A percentile compares a stretch with the other conserved stretches of the same genome.
Evolutionary conservation across 2,888 invertebrate genomes (phyloP).

Genomic region (Lottia gigantea): DNA sequence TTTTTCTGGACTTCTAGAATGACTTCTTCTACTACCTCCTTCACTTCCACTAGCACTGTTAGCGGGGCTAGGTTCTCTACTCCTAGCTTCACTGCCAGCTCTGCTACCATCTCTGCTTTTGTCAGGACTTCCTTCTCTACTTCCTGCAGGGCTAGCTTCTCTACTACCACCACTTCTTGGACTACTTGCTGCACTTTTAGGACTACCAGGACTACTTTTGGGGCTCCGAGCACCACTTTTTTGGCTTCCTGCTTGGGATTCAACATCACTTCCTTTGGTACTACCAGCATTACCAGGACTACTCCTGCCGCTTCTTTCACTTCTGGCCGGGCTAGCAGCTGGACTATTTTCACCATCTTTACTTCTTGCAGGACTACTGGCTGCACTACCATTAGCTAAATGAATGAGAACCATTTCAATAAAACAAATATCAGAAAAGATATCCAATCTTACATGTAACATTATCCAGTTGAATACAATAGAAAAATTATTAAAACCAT

Average conservation of each 20-base stretch:
- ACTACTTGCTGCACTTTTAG: constrained; percentile 19
- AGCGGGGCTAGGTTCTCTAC: constrained; percentile 16
- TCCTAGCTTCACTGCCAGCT: constrained; percentile 18
- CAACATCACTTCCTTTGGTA: constrained; percentile 21
- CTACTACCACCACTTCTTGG: constrained; percentile 15
- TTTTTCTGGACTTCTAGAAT: constrained; percentile 23
- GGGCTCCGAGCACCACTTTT: constrained; percentile 18
- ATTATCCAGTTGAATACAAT: too few relatives aligned
- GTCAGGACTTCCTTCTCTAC: constrained; percentile 23
- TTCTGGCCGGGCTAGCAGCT: constrained; percentile 14
- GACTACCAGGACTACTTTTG: constrained; percentile 23
- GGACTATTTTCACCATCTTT: constrained; percentile 20
- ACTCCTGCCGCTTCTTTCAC: constrained; percentile 24
- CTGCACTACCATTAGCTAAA: constrained; percentile 12
- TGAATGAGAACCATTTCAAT: not conserved
- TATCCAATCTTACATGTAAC: too few relatives aligned
- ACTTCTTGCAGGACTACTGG: constrained; percentile 17
- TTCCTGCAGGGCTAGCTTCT: constrained; percentile 11
- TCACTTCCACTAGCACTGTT: constrained; percentile 24
- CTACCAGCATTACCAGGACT: constrained; percentile 19
- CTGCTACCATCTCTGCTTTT: constrained; percentile 17
- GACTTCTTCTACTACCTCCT: constrained; percentile 21
- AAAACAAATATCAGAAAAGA: too few relatives aligned
- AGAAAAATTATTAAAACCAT: too few relatives aligned
- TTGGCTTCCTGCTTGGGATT: constrained; percentile 26